A percentile compares a stretch with the other conserved stretches of the same genome.
Conservation (phyloP, 2,888 invertebrate species). For the Trachelus iudaicus region DNA sequence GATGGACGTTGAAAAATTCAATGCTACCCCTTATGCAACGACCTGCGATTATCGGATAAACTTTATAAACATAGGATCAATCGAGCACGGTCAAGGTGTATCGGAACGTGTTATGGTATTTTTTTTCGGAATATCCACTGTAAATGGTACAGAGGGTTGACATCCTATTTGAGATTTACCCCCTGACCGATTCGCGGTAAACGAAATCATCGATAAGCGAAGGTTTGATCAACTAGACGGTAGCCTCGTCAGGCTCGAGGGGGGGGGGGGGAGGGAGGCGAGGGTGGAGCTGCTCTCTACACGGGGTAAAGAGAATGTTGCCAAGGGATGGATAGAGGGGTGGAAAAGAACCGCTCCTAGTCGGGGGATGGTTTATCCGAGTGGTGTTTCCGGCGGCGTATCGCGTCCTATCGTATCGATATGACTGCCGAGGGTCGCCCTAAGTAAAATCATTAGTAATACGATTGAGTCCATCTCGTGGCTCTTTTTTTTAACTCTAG, state of each 20-base stretch:
- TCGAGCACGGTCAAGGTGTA: not conserved
- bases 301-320: not conserved
- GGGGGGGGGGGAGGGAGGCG: conserved; percentile 19
- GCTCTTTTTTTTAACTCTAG: not conserved
- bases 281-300: not conserved
- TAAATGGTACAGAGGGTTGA: not conserved
- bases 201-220: conserved; percentile 54
- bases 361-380: conserved; percentile 45
- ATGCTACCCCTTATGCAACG: no score
- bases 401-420: conserved; percentile 53
- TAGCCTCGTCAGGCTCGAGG: conserved; percentile 7
- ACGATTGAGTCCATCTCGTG: conserved; percentile 40
- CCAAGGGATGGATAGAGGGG: not conserved
- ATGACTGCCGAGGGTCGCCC: conserved; percentile 53
- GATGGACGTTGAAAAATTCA: not conserved
- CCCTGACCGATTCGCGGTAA: conserved; percentile 45
- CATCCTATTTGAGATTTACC: conserved; percentile 8
- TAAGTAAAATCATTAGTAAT: conserved; percentile 60
- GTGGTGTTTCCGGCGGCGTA: conserved; percentile 46
- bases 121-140: not conserved
- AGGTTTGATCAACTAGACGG: conserved; percentile 2
- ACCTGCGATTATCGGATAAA: not conserved
- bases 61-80: not conserved
- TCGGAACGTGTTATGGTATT: not conserved
- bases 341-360: not conserved